Evolutionary conservation across 2,797 vertebrate genomes (phyloP).

Genomic region (Falco peregrinus): DNA sequence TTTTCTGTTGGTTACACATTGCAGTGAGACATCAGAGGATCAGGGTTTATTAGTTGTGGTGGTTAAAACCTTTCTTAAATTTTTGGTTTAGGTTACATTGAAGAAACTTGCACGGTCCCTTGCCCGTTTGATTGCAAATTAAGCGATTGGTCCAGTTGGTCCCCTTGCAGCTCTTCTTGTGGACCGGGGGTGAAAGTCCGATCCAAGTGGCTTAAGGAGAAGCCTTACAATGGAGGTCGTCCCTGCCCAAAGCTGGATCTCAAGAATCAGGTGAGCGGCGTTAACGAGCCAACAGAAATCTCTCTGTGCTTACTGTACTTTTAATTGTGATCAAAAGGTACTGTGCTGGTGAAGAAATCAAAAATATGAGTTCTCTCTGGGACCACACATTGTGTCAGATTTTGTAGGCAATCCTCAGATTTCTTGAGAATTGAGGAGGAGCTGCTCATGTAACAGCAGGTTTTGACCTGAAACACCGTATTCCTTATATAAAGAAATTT

Average conservation of each 20-base stretch:
- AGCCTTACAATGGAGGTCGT: constrained; percentile 93
- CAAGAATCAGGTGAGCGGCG: constrained; percentile 92
- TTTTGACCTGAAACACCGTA: not conserved
- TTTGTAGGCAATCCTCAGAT: not conserved
- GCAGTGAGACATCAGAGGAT: not conserved
- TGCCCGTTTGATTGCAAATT: constrained; percentile 97
- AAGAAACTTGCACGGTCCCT: constrained; percentile 88
- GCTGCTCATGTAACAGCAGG: not conserved
- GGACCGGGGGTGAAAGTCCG: constrained; percentile 88
- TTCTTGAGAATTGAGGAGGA: not conserved
- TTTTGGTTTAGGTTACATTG: constrained; percentile 85
- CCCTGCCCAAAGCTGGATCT: constrained; percentile 95
- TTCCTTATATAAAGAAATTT: not conserved
- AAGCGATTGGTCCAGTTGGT: constrained; percentile 96
- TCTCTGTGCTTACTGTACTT: not conserved
- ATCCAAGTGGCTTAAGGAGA: constrained; percentile 96
- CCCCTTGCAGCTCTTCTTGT: constrained; percentile 89
- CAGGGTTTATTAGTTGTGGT: fast-evolving
- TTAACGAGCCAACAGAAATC: not conserved
- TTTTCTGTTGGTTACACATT: not conserved
- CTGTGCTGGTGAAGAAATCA: not conserved
- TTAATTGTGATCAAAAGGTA: not conserved
- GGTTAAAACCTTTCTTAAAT: constrained; percentile 29
- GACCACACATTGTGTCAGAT: not conserved
- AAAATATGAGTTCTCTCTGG: not conserved